A percentile compares a stretch with the other conserved stretches of the same genome.
Conservation (phyloP, 2,113 vertebrate species). For the Procavia capensis region DNA sequence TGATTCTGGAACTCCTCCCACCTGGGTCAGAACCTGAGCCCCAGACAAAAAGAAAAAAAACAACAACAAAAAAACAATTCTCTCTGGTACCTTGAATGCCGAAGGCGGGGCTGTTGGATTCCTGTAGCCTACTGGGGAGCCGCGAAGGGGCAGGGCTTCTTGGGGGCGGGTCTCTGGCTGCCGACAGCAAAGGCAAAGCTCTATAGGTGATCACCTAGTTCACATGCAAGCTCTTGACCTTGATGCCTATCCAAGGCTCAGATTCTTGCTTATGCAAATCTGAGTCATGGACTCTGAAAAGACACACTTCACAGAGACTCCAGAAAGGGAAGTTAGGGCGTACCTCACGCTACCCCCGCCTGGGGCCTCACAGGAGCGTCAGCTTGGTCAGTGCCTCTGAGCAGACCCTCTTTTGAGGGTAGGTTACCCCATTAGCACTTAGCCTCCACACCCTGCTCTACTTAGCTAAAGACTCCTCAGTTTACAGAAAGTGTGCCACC, state of each 20-base stretch:
- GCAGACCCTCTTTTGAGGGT: no score
- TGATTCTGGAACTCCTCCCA: not conserved
- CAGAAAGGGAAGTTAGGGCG: not conserved
- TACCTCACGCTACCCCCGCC: no score
- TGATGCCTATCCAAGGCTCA: not conserved
- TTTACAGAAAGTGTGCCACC: no score
- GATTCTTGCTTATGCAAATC: not conserved
- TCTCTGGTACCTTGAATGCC: not conserved
- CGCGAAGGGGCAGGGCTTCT: not conserved
- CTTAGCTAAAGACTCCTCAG: no score
- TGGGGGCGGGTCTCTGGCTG: not conserved
- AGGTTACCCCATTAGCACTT: no score
- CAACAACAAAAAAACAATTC: no score
- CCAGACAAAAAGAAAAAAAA: no score
- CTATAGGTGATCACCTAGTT: not conserved
- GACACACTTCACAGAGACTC: not conserved
- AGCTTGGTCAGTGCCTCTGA: no score
- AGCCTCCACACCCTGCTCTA: no score
- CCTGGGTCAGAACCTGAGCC: fast-evolving
- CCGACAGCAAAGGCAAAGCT: not conserved
- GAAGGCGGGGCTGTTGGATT: not conserved
- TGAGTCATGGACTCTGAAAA: not conserved
- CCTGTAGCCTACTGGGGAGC: no score
- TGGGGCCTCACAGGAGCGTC: not conserved
- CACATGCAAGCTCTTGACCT: not conserved